Evolutionary conservation across 2,888 invertebrate species (phyloP).

Genomic region (Amblyjoppa fuscipennis): DNA sequence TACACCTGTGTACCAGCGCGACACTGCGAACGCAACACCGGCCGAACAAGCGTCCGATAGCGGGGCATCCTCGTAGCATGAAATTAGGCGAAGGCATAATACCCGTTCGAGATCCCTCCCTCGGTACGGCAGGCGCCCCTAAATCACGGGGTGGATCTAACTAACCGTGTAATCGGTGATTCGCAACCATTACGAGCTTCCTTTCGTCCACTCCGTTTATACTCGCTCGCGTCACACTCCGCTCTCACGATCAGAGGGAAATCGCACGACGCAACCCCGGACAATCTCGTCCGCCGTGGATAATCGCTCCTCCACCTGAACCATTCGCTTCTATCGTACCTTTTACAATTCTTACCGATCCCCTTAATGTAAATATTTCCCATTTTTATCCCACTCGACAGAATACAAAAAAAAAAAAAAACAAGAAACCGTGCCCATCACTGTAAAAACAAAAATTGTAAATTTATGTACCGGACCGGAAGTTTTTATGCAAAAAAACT

Average conservation of each 20-base stretch:
- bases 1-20: conserved; percentile 1
- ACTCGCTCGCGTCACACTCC: conserved; percentile 32
- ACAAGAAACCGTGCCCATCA: no score
- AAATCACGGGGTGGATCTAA: conserved; percentile 83
- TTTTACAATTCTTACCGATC: conserved; percentile 13
- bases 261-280: conserved; percentile 2
- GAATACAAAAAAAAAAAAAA: background rate
- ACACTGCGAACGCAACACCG: background rate
- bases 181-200: conserved; percentile 78
- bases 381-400: background rate
- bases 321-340: background rate
- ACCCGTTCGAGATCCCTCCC: conserved; percentile 25
- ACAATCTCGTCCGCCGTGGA: conserved; percentile 57
- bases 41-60: conserved; percentile 4
- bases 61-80: background rate
- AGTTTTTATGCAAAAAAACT: no score
- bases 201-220: conserved; percentile 38
- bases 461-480: no score
- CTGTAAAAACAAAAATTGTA: background rate
- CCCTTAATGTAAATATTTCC: conserved; percentile 36
- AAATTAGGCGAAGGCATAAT: conserved; percentile 58
- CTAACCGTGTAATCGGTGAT: conserved; percentile 84
- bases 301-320: conserved; percentile 51
- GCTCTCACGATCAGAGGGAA: conserved; percentile 47
- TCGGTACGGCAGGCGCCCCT: conserved; percentile 27